phyloP scores from a whole-genome alignment of 2,888 invertebrate species.

The Harpalus rubripes region DNA sequence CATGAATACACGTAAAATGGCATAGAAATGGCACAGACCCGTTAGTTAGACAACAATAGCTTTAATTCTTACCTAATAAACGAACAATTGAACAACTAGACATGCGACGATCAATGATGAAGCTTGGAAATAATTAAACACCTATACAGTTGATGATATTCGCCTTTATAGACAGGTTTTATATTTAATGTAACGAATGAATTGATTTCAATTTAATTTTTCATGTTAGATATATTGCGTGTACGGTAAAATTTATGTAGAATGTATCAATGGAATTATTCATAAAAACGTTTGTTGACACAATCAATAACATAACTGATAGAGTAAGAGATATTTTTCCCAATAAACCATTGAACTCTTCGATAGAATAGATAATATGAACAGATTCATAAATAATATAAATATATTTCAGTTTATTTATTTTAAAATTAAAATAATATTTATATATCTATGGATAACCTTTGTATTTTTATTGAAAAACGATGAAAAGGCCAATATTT shows the following conservation, averaged over 20 bases:
- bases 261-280: background rate
- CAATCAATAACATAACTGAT: too few species aligned
- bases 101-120: conserved; percentile 12
- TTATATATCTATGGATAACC: too few species aligned
- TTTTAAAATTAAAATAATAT: too few species aligned
- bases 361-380: too few species aligned
- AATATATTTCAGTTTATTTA: too few species aligned
- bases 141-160: background rate
- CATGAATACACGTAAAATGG: conserved; percentile 16
- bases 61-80: conserved; percentile 31
- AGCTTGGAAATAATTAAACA: background rate
- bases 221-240: background rate
- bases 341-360: too few species aligned
- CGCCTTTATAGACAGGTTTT: background rate
- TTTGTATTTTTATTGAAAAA: too few species aligned
- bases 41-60: conserved; percentile 30
- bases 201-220: background rate
- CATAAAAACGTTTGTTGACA: too few species aligned
- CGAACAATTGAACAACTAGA: background rate
- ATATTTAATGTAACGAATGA: background rate
- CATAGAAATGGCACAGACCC: conserved; percentile 1
- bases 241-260: background rate
- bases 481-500: too few species aligned
- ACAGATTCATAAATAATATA: too few species aligned
- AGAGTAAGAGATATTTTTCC: too few species aligned